phyloP scores from a whole-genome alignment of 2,113 vertebrate genomes.

The Dissostichus mawsoni region DNA sequence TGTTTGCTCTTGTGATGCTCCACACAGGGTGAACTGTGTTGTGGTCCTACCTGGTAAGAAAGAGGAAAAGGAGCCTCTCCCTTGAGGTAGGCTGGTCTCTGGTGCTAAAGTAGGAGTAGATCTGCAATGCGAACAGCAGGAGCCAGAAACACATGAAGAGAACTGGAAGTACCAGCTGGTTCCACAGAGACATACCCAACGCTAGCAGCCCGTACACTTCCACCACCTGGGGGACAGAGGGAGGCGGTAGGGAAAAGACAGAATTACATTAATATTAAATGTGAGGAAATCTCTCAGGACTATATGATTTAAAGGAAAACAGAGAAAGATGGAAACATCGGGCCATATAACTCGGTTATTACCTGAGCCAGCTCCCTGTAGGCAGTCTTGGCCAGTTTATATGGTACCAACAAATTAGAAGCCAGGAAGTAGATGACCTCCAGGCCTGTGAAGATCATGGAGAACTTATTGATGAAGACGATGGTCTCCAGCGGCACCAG shows the following conservation, averaged over 20 bases:
- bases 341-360: conserved; percentile 10
- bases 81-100: conserved; percentile 95
- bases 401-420: conserved; percentile 95
- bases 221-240: conserved; percentile 87
- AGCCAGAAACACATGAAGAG: conserved; percentile 99
- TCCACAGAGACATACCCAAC: conserved; percentile 98
- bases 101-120: conserved; percentile 98
- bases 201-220: conserved; percentile 97
- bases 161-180: conserved; percentile 97
- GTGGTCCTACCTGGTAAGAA: conserved; percentile 91
- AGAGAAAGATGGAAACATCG: neutral
- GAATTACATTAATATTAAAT: conserved; percentile 10
- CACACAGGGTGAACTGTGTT: neutral
- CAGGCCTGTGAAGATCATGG: conserved; percentile 98
- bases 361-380: conserved; percentile 98
- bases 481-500: conserved; percentile 96
- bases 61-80: conserved; percentile 97
- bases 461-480: conserved; percentile 97
- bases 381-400: conserved; percentile 97
- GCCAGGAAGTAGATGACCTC: conserved; percentile 98
- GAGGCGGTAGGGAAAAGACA: conserved; percentile 4
- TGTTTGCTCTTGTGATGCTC: neutral
- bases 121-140: conserved; percentile 97
- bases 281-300: conserved; percentile 25
- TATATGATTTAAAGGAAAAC: neutral